phyloP scores from a whole-genome alignment of 2,113 vertebrate genomes.

The Pseudorhombus dupliciocellatus region DNA sequence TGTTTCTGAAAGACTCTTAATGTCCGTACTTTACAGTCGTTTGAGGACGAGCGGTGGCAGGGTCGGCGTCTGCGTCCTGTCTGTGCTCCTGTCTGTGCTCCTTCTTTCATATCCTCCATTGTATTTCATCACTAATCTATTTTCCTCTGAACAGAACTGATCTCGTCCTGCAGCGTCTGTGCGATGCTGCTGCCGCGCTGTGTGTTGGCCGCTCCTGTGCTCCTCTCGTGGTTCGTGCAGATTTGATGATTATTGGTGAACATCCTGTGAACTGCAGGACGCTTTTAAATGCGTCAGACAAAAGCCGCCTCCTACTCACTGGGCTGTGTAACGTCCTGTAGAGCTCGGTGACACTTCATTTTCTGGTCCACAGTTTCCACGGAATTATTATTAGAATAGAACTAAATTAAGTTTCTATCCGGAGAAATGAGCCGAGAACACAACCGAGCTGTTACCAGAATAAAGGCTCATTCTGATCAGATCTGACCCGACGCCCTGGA shows the following conservation, averaged over 20 bases:
- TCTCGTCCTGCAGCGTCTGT: neutral
- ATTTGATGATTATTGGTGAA: conserved; percentile 12
- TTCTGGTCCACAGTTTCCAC: conserved; percentile 16
- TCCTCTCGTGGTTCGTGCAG: conserved; percentile 1
- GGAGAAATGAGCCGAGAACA: neutral
- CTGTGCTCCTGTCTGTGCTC: neutral
- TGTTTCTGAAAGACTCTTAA: neutral
- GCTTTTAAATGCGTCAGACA: conserved; percentile 31
- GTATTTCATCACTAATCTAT: conserved; percentile 8
- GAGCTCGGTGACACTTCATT: conserved; percentile 31
- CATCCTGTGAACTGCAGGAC: conserved; percentile 35
- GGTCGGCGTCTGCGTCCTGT: neutral
- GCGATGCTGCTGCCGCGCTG: neutral
- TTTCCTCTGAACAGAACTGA: neutral
- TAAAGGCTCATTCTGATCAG: neutral
- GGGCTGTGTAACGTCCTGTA: conserved; percentile 22
- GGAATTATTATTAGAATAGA: conserved; percentile 18
- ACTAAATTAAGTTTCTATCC: neutral
- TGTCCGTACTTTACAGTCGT: too few relatives aligned
- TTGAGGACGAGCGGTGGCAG: neutral
- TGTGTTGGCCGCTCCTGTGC: neutral
- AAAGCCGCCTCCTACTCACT: conserved; percentile 7
- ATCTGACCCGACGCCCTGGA: conserved; percentile 6
- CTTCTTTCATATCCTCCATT: neutral
- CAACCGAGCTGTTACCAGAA: neutral